phyloP scores from a whole-genome alignment of 2,113 vertebrate genomes.

The Meriones unguiculatus region DNA sequence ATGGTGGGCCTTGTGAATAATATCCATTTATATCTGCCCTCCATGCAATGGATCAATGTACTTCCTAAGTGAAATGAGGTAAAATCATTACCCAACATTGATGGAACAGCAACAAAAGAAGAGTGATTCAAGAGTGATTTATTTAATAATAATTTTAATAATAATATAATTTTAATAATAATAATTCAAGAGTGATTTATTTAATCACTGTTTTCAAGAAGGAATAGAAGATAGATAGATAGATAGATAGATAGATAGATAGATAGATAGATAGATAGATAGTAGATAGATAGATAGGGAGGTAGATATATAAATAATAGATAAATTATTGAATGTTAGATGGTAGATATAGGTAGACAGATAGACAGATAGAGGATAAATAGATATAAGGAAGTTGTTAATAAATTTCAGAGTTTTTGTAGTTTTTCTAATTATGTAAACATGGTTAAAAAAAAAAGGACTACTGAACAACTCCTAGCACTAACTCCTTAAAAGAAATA shows the following conservation, averaged over 20 bases:
- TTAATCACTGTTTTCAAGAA: no score
- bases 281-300: not conserved
- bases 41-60: not conserved
- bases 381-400: not conserved
- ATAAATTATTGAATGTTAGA: no score
- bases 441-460: not conserved
- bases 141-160: no score
- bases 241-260: not conserved
- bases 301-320: no score
- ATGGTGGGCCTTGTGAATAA: not conserved
- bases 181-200: no score
- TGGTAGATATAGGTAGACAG: no score
- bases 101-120: not conserved
- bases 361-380: not conserved
- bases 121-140: no score
- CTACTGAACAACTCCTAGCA: not conserved
- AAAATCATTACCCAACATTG: not conserved
- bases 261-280: not conserved
- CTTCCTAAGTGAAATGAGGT: not conserved
- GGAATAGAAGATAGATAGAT: not conserved
- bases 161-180: no score
- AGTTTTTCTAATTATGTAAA: not conserved
- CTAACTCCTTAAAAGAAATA: not conserved
- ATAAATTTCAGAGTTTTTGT: not conserved
- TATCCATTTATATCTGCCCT: not conserved